A percentile compares a stretch with the other conserved stretches of the same genome.
Evolutionary conservation across 2,888 invertebrate species (phyloP).

Genomic region (Limnephilus lunatus): DNA sequence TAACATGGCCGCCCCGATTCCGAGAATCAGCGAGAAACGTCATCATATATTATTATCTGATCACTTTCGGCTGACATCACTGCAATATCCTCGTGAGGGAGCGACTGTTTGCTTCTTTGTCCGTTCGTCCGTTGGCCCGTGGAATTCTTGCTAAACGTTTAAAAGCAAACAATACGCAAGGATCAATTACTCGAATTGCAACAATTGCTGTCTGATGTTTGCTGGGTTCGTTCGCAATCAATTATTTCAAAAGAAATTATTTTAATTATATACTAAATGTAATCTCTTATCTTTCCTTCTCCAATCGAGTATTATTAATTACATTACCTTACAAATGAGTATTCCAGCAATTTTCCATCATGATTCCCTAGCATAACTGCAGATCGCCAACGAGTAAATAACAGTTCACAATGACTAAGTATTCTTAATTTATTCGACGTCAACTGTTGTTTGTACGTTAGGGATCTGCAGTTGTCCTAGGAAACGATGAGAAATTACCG

Average conservation of each 20-base stretch:
- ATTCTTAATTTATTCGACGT: too few species aligned
- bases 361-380: too few species aligned
- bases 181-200: conserved; percentile 2
- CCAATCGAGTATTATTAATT: neutral
- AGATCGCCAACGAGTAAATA: too few species aligned
- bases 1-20: neutral
- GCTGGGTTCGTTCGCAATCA: neutral
- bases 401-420: too few species aligned
- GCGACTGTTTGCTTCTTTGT: neutral
- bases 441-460: too few species aligned
- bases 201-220: neutral
- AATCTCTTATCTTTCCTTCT: neutral
- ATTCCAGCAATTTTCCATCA: too few species aligned
- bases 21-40: neutral
- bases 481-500: too few species aligned
- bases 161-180: neutral
- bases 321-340: neutral
- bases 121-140: conserved; percentile 2
- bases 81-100: neutral
- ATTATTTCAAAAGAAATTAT: neutral
- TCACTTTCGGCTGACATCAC: neutral
- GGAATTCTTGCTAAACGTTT: neutral
- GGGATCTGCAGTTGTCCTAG: too few species aligned
- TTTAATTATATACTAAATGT: neutral
- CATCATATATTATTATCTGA: neutral